Percentiles rank a stretch among this genome's conserved stretches.
phyloP scores from a whole-genome alignment of 1,140 invertebrate genomes.

The Philopotamus ludificatus region DNA sequence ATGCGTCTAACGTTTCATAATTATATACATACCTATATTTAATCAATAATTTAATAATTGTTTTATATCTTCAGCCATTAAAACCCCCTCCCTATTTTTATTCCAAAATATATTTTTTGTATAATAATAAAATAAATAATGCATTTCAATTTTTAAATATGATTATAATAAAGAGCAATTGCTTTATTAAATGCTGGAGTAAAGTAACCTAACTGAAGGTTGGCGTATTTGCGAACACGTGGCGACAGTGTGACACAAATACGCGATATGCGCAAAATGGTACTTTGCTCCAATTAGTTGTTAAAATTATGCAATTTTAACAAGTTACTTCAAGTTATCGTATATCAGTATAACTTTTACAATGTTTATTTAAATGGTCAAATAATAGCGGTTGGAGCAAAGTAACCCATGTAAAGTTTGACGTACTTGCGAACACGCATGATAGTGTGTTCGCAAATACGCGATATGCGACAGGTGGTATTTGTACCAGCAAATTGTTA shows the following conservation, averaged over 20 bases:
- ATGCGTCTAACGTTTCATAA: neutral
- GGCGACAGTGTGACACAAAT: too few species aligned
- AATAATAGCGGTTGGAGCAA: neutral
- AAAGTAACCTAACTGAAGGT: neutral
- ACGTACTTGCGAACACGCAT: too few species aligned
- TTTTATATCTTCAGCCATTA: neutral
- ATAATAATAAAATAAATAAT: neutral
- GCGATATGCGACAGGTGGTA: neutral
- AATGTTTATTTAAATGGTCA: neutral
- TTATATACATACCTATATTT: neutral
- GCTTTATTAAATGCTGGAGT: neutral
- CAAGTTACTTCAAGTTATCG: neutral
- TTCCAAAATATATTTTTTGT: neutral
- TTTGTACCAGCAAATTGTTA: neutral
- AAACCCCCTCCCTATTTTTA: too few species aligned
- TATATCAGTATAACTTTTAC: neutral
- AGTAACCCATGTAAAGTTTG: neutral
- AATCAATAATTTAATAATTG: neutral
- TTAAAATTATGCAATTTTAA: neutral
- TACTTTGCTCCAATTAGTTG: neutral
- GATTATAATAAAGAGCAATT: neutral
- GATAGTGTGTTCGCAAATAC: too few species aligned
- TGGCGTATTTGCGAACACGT: neutral
- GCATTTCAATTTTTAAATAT: neutral
- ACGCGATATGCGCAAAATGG: too few species aligned